Conservation (phyloP, 2,113 vertebrate genomes). For the Butorides virescens region DNA sequence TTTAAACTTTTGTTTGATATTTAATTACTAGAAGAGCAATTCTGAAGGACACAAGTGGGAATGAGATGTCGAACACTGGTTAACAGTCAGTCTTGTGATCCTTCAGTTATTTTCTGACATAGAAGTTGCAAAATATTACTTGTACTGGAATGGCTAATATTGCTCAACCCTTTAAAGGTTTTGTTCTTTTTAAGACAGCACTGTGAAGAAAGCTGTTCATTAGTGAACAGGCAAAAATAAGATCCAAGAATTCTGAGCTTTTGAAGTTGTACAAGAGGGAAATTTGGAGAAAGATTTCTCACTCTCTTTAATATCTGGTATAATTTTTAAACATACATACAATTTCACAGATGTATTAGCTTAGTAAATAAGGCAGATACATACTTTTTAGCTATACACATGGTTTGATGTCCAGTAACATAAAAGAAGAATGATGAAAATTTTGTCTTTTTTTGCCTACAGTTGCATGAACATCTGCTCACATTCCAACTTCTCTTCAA, state of each 20-base stretch:
- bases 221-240: not conserved
- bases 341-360: not conserved
- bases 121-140: not conserved
- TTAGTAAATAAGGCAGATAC: not conserved
- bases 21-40: not conserved
- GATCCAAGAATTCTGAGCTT: not conserved
- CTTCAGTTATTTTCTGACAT: not conserved
- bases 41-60: not conserved
- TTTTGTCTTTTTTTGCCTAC: not conserved
- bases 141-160: not conserved
- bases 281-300: not conserved
- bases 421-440: not conserved
- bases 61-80: not conserved
- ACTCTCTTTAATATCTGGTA: not conserved
- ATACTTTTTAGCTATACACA: not conserved
- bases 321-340: not conserved
- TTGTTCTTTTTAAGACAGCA: not conserved
- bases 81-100: not conserved
- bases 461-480: not conserved
- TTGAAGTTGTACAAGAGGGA: not conserved
- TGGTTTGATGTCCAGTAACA: not conserved
- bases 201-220: not conserved
- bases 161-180: not conserved
- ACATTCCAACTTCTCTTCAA: not conserved
- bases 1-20: not conserved